Percentiles rank a stretch among this genome's conserved stretches.
Conservation (phyloP, 2,113 vertebrate genomes). For the Rhynchomys soricoides region DNA sequence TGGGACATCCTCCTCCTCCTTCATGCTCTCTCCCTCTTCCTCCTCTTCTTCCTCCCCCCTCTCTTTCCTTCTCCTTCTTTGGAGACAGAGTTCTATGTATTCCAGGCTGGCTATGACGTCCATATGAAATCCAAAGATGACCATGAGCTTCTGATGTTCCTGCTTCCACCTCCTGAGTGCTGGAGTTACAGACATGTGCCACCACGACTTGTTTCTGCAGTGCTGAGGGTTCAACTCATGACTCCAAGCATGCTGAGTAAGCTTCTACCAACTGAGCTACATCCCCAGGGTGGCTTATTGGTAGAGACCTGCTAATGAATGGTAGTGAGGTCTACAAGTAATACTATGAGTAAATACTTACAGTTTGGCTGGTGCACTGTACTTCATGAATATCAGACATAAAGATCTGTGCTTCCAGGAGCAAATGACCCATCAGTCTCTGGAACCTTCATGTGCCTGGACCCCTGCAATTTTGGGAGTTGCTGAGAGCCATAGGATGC, state of each 20-base stretch:
- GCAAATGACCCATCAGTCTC: accelerated
- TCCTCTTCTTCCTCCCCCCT: too few species aligned
- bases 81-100: not conserved
- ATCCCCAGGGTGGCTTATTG: too few species aligned
- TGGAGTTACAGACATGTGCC: not conserved
- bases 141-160: not conserved
- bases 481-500: too few species aligned
- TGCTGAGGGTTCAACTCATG: not conserved
- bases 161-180: not conserved
- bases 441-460: accelerated
- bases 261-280: too few species aligned
- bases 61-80: not conserved
- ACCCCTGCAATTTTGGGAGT: not conserved
- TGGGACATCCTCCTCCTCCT: not conserved
- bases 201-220: not conserved
- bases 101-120: not conserved
- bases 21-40: not conserved
- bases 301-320: not conserved
- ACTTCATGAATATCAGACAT: not conserved
- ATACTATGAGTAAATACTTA: too few species aligned
- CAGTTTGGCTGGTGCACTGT: accelerated
- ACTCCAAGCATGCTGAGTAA: not conserved
- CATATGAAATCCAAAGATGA: not conserved
- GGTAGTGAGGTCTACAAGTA: not conserved
- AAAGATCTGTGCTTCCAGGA: not conserved